Base-by-base conservation (phyloP, 1,140 invertebrate genomes). In the Phymorhynchus buccinoides region DNA sequence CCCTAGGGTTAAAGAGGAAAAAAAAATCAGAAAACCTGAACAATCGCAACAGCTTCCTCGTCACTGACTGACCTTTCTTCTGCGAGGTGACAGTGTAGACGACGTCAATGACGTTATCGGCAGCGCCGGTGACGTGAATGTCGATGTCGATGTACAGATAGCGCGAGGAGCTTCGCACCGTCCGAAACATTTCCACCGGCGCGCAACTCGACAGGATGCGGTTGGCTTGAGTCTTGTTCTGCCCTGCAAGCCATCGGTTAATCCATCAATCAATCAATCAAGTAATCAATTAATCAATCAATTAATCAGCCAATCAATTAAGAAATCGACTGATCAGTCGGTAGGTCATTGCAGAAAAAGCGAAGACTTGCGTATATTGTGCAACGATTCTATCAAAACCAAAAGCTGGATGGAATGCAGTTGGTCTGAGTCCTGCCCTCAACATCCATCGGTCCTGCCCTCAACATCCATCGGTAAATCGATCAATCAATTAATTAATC, bases 101-200 rank as follows among this genome's bases (percentile, higher is more conserved):
- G 7, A 71, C 81, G 9, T 83, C 66, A 9, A 73, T 41, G n/a
- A 9, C 22, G 30, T 16, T 56, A 35, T 32, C 32, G n/a, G 22
- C 18, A 56, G 3, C 22, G 4, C 81, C 66, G 41, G 22, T 71
- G 22, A 62, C 81, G 7, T 35, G 14, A 16, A 83, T 62, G 56
- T 39, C 27, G n/a, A 83, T 41, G 37, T 73, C 81, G 2, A 83
- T n/a, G 39, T 30, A 83, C 62, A 83, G 62, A 41, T 83, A 83
- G 22, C 66, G 81, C 7, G 52, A 37, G 32, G 81, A 83, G 66
- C 81, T 83, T 18, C 81, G 56, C n/a, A 83, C 62, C 3, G 81
- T 73, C 62, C 44, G 81, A 32, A 83, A 83, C 66, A 71, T 83
- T 41, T 83, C 37, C 39, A 41, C 3, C 6, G 81, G 62, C 22